These are phyloP conservation scores for Alces alces DNA, from an alignment of 2,113 vertebrate species.

Conservation along the genomic window DNA sequence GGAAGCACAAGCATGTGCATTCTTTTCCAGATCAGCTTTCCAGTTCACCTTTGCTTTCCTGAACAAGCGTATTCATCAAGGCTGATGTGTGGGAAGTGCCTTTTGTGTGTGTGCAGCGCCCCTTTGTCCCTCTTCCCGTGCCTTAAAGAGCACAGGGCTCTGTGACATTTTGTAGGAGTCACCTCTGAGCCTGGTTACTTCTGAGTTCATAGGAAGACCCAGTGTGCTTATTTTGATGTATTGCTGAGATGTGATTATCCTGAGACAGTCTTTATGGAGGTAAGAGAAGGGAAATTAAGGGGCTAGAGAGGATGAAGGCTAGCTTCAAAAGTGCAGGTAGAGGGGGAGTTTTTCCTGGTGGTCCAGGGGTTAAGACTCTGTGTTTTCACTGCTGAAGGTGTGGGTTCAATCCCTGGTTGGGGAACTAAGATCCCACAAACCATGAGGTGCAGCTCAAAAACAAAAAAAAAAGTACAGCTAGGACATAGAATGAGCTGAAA, in stretches of 20 bases:
- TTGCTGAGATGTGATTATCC: not conserved
- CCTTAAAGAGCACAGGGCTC: not conserved
- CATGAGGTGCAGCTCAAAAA: not conserved
- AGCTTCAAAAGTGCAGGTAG: not conserved
- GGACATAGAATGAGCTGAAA: not conserved
- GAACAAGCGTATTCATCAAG: slow-evolving; percentile 32
- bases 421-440: not conserved
- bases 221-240: not conserved
- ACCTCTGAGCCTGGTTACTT: slow-evolving; percentile 38
- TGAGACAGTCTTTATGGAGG: not conserved
- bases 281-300: not conserved
- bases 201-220: slow-evolving; percentile 30
- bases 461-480: not conserved
- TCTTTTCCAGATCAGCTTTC: slow-evolving; percentile 61
- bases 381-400: not conserved
- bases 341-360: not conserved
- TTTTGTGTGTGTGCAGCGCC: slow-evolving; percentile 43
- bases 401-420: not conserved
- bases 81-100: slow-evolving; percentile 55
- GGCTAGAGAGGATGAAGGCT: not conserved
- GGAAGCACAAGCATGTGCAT: not conserved
- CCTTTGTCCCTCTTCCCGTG: slow-evolving; percentile 36
- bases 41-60: slow-evolving; percentile 61
- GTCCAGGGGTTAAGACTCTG: not conserved
- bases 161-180: slow-evolving; percentile 21